Base-by-base conservation (phyloP, 1,140 invertebrate genomes). In the Uloborus diversus region DNA sequence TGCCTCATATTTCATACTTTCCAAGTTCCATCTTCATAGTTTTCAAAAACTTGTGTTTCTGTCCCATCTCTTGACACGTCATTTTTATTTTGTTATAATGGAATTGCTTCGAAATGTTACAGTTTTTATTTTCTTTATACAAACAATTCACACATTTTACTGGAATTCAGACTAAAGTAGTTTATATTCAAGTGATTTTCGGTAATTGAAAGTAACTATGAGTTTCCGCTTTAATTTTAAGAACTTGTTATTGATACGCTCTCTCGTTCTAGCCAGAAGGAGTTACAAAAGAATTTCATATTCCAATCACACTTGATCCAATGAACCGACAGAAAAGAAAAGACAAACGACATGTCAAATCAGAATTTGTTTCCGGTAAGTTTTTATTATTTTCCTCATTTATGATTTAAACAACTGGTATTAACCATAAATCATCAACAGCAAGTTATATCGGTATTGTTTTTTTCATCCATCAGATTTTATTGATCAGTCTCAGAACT, bases 291-390 rank as follows among this genome's bases (percentile, higher is more conserved):
- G 83, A 83, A 57, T 81, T 86, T 61, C 81, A 83, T 7, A 79
- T 86, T 4, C 82, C 85, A 3, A 82, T 87, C 20, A 83, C 83
- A 79, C 65, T 87, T n/a, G 87, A 87, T 82, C 87, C 87, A 7
- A 80, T 82, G 33, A 85, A 85, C 49, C 65, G 65, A 20, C 82
- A 82, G 51, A 42, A 37, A 20, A 66, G 83, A 64, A 64, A 66
- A 25, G 83, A 79, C 53, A 71, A 80, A 57, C 17, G 37, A 28
- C 27, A 13, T 0, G 4, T 65, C 23, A 13, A 42, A 28, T 11
- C 20, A 27, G 30, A 61, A 53, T 7, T n/a, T 11, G 23, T 53
- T 53, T 11, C 7, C 17, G 14, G 7, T 53, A 3, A 23, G 1
- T 53, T 11, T n/a, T 23, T 53, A 4, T 61, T 11, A 13, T 5